phyloP scores from a whole-genome alignment of 2,113 vertebrate species.

The Myiozetetes cayanensis region DNA sequence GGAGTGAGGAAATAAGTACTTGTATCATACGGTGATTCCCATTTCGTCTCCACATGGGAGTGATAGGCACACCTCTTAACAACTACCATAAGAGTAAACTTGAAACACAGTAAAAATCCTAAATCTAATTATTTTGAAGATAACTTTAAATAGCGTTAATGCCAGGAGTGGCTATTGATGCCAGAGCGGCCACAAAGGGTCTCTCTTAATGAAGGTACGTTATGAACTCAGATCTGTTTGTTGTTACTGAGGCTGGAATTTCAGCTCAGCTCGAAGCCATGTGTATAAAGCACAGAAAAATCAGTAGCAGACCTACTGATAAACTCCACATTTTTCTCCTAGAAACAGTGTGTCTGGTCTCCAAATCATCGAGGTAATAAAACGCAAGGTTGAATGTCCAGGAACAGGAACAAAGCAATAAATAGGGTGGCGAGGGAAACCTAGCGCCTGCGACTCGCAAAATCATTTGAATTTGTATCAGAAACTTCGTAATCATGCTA shows the following conservation, averaged over 20 bases:
- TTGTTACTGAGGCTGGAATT: constrained; percentile 42
- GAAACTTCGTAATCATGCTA: background rate
- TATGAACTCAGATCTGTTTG: constrained; percentile 44
- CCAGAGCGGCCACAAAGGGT: background rate
- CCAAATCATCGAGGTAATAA: constrained; percentile 4
- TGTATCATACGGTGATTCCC: background rate
- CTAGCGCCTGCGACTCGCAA: background rate
- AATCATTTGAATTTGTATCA: background rate
- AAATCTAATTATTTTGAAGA: background rate
- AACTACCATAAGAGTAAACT: background rate
- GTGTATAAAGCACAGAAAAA: background rate
- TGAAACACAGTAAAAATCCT: background rate
- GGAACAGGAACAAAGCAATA: constrained; percentile 12
- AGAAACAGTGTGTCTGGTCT: background rate
- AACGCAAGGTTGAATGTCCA: background rate
- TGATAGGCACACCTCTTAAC: background rate
- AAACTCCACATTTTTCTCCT: constrained; percentile 9
- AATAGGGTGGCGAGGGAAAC: background rate
- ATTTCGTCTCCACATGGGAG: background rate
- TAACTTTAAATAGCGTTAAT: background rate
- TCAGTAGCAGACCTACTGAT: constrained; percentile 29
- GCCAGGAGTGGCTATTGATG: background rate
- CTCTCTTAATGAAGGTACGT: background rate
- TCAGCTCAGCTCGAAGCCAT: constrained; percentile 17
- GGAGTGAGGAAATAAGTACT: background rate